Percentiles rank a stretch among this genome's conserved stretches.
These are phyloP conservation scores for Vulpes vulpes DNA, from an alignment of 2,113 vertebrate species.

Conservation along the genomic window DNA sequence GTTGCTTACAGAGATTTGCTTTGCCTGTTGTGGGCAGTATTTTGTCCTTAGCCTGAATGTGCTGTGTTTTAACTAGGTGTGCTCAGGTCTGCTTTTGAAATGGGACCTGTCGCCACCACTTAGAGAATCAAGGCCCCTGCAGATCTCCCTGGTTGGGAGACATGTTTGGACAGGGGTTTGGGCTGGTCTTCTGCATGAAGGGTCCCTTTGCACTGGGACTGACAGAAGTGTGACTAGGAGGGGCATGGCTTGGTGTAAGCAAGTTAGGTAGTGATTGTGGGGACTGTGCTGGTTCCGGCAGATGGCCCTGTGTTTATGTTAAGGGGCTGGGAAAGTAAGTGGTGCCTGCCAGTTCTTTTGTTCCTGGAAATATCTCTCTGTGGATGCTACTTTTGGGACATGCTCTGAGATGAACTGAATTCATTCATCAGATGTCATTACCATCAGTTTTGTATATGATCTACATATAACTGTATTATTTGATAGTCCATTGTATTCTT, in stretches of 20 bases:
- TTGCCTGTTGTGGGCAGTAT: not conserved
- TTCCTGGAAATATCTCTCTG: not conserved
- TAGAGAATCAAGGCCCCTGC: not conserved
- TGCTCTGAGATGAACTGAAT: not conserved
- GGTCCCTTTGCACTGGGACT: not conserved
- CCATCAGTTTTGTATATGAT: not conserved
- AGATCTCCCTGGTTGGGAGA: not conserved
- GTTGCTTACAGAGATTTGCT: not conserved
- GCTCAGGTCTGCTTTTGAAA: not conserved
- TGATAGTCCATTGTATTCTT: not conserved
- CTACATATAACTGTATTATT: not conserved
- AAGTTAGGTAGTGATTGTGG: not conserved
- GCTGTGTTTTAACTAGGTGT: not conserved
- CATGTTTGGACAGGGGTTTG: not conserved
- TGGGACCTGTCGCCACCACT: not conserved
- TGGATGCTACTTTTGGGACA: not conserved
- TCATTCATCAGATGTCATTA: not conserved
- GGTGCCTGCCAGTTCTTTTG: not conserved
- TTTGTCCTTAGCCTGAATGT: not conserved
- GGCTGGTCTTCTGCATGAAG: not conserved
- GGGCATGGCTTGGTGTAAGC: not conserved
- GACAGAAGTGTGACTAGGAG: not conserved
- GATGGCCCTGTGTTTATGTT: not conserved
- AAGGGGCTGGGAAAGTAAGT: not conserved
- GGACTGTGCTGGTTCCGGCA: not conserved